Base-by-base conservation (phyloP, 2,888 invertebrate species). In the Ichneumoninae sp. region DNA sequence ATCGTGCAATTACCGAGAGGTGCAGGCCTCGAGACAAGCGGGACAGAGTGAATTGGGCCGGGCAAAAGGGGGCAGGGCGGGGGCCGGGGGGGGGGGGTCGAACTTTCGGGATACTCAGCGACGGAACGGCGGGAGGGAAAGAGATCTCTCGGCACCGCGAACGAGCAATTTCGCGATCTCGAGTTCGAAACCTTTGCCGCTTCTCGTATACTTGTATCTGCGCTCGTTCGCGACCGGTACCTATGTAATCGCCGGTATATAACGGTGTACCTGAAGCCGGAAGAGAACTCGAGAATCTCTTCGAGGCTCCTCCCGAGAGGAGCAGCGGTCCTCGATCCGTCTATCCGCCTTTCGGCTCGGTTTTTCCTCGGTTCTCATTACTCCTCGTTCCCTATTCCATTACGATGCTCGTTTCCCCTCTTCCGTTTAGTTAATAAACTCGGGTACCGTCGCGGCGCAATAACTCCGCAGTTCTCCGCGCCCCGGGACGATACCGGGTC, bases 101-200 rank as follows among this genome's bases (percentile, higher is more conserved):
- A 68, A 69, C 74, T 74, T 36, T 52, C 50, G 36, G 74, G 36
- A 7, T 69, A 75, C 74, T 69, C 26, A 68, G 40, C 30, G n/a
- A 47, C 13, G 47, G 13, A 40, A 33, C 6, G 22, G 7, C 16
- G 26, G 6, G 50, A 57, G 66, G 68, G 30, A 30, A 33, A 60
- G 60, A 60, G 36, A 16, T 54, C 26, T 13, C 60, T 5, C 44
- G 40, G 54, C 47, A 65, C 72, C n/a, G 54, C 44, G 65, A 72
- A 80, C 54, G 65, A 80, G 68, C 80, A 74, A 80, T 62, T 72
- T 80, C 52, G 72, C 19, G 66, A 50, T 57, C 66, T 80, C 72
- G 71, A 54, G 62, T 62, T 62, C 62, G 62, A n/a, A 62, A 62
- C 62, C 62, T 62, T 62, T 62, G 62, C 62, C 62, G 62, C 62